Conservation (phyloP, 2,888 invertebrate genomes). For the Thysanoteuthis rhombus region DNA sequence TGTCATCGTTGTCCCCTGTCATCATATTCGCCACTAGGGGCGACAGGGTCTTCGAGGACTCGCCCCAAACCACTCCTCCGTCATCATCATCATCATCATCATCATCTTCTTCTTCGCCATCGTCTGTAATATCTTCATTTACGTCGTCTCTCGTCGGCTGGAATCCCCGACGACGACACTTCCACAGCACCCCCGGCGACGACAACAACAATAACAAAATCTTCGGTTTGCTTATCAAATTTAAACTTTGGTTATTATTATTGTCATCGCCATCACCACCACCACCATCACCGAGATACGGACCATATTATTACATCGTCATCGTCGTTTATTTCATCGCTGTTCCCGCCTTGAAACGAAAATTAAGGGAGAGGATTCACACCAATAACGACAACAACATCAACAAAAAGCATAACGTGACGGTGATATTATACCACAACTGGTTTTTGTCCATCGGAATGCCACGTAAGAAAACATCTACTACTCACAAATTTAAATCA, state of each 20-base stretch:
- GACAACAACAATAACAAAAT: neutral
- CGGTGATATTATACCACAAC: neutral
- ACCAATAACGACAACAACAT: neutral
- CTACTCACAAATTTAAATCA: neutral
- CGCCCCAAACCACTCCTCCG: too few species aligned
- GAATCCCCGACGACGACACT: neutral
- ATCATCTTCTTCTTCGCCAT: neutral
- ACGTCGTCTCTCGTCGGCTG: neutral
- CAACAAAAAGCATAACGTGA: neutral
- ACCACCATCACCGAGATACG: neutral
- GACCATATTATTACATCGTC: neutral
- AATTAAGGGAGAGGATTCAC: neutral
- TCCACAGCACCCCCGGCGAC: neutral
- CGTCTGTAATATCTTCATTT: neutral
- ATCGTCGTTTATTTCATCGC: neutral
- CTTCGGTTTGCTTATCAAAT: neutral
- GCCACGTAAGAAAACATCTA: slow-evolving; percentile 12
- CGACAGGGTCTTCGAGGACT: neutral
- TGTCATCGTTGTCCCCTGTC: neutral
- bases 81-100: too few species aligned
- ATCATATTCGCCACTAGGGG: neutral
- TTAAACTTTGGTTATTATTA: neutral
- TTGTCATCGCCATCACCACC: too few species aligned
- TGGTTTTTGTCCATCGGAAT: slow-evolving; percentile 12
- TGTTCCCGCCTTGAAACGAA: neutral